Evolutionary conservation across 2,113 vertebrate species (phyloP).

Genomic region (Loxodonta africana): DNA sequence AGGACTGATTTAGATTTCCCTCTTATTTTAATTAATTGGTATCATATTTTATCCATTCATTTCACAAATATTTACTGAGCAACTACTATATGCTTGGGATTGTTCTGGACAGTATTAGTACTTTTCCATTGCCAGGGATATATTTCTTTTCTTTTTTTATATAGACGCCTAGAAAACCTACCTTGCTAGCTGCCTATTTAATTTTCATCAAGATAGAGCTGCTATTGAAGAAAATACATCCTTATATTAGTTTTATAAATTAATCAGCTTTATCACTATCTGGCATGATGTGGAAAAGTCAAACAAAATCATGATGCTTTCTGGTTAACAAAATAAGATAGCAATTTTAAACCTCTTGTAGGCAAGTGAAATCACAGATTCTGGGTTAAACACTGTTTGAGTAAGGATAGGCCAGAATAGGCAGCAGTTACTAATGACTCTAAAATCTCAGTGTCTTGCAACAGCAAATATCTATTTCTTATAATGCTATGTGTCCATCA

Average conservation of each 20-base stretch:
- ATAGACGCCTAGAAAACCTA: background rate
- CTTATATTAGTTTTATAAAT: conserved; percentile 6
- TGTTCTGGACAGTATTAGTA: background rate
- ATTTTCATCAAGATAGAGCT: background rate
- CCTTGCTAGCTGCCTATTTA: background rate
- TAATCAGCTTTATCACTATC: background rate
- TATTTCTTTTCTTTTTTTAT: background rate
- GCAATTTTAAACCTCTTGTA: background rate
- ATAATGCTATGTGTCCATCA: background rate
- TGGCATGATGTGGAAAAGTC: background rate
- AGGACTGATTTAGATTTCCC: background rate
- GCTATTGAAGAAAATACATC: conserved; percentile 5
- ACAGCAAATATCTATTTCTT: background rate
- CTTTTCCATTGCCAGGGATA: background rate
- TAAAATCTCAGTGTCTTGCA: background rate
- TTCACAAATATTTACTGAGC: background rate
- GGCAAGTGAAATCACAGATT: background rate
- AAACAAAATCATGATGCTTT: conserved; percentile 26
- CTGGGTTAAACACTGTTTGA: background rate
- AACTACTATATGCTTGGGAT: background rate
- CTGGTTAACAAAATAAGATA: background rate
- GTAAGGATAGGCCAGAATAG: background rate
- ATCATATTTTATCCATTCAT: background rate
- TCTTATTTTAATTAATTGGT: background rate
- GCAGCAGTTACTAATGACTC: background rate